Conservation (phyloP, 37 sponge, comb jelly and placozoan species). For the Diacarnus erythraeanus region DNA sequence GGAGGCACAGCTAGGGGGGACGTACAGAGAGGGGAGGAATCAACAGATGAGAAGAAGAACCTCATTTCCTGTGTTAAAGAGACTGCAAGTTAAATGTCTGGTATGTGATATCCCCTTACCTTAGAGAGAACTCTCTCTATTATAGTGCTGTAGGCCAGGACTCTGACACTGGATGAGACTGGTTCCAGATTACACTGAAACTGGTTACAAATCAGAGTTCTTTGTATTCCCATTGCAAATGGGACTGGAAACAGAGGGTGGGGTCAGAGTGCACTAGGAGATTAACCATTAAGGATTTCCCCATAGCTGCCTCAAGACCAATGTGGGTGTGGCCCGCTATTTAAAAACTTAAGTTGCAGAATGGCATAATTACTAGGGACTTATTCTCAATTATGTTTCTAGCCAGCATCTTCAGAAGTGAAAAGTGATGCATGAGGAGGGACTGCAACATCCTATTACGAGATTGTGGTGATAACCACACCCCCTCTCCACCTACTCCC, state of each 20-base stretch:
- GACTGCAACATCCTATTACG: not conserved
- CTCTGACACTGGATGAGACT: not conserved
- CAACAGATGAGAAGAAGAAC: not conserved
- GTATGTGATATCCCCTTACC: not conserved
- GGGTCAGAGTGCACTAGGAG: conserved; percentile 4
- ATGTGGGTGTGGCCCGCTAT: conserved; percentile 20
- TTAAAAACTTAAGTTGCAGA: too few relatives aligned
- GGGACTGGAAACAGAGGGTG: not conserved
- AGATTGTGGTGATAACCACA: not conserved
- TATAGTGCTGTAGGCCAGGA: conserved; percentile 13
- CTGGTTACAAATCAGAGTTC: not conserved
- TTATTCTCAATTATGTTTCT: not conserved
- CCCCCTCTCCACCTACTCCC: not conserved
- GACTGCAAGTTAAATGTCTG: not conserved
- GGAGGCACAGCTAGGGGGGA: not conserved
- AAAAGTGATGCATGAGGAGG: conserved; percentile 13
- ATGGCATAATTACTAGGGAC: too few relatives aligned
- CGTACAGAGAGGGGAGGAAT: not conserved
- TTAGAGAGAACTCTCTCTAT: conserved; percentile 28
- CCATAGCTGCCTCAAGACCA: conserved; percentile 8
- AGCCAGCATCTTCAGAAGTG: conserved; percentile 19
- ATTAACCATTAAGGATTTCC: conserved; percentile 31
- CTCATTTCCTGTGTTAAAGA: conserved; percentile 17
- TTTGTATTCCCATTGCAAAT: not conserved
- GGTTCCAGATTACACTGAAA: too few relatives aligned